Percentiles rank a stretch among this genome's conserved stretches.
Evolutionary conservation across 2,113 vertebrate genomes (phyloP).

Genomic region (Microcebus griseorufus): DNA sequence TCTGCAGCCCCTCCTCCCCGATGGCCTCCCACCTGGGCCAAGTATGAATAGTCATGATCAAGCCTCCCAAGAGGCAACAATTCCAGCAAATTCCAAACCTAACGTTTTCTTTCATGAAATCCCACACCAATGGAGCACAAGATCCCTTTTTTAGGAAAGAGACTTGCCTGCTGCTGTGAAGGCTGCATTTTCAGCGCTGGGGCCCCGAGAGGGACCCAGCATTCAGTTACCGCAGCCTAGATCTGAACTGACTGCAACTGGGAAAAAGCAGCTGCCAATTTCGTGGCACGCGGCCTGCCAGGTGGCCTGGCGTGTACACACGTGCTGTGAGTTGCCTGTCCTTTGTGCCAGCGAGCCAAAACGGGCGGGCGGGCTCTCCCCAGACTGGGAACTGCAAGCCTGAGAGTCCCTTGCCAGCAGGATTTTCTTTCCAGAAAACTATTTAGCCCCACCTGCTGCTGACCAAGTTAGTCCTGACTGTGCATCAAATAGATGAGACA

Average conservation of each 20-base stretch:
- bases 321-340: not conserved
- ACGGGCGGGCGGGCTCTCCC: not conserved
- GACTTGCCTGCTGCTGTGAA: not conserved
- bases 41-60: not conserved
- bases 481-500: not conserved
- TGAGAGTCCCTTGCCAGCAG: not conserved
- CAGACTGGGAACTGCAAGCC: not conserved
- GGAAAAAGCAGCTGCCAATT: not conserved
- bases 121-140: not conserved
- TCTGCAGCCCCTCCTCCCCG: not conserved
- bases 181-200: not conserved
- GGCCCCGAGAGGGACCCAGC: not conserved
- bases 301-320: not conserved
- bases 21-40: not conserved
- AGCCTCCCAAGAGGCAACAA: not conserved
- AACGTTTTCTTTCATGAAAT: not conserved
- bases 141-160: not conserved
- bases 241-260: not conserved
- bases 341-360: not conserved
- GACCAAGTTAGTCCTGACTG: not conserved
- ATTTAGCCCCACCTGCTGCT: not conserved
- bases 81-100: not conserved
- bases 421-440: not conserved
- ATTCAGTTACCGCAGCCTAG: not conserved
- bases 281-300: not conserved